Evolutionary conservation across 2,113 vertebrate species (phyloP), one percentile per base, ranked within the genome.

Genomic region (Isichthys henryi): DNA sequence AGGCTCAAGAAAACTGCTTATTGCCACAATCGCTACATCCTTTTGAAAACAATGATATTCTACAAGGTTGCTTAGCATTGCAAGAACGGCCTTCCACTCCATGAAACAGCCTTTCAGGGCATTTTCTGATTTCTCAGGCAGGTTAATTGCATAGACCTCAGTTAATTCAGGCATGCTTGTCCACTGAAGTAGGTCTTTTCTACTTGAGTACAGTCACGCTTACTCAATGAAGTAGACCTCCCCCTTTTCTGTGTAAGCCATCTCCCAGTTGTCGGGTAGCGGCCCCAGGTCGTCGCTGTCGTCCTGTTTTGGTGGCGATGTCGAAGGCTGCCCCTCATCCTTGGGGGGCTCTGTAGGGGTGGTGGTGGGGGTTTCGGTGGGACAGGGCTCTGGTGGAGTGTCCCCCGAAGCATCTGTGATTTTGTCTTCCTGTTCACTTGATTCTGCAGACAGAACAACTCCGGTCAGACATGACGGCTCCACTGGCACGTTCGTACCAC

Each of bases 181-280:
- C 49, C 49, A 86, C n/a, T 52, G 83, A 86, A 52, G 49, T 52
- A 39, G 27, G 13, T 50, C 23, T 50, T 50, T 86, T 31, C 10
- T 53, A 43, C 35, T 49, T 48, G 23, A 48, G 23, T 85, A 85
- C 46, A 45, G 39, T 43, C 84, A 87, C 88, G 96, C 97, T 97
- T 95, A 99, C 98, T 99, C 98, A 92, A 99, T 99, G 93, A 99
- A 99, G 95, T 99, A 99, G 94, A 99, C 98, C 96, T 99, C 98
- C 1, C 98, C 98, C 92, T 99, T 99, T 94, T 99, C 98, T 19
- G 98, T 99, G 91, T 99, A 99, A 90, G 98, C 98, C 98, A 99
- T 99, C 95, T 99, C 98, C 98, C 98, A 99, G 94, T 99, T 99
- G 93, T 99, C 98, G 86, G 98, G 98, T 92, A 99, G 93, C 1